These are phyloP conservation scores for Umimayanthus chanpuru DNA, from an alignment of 92 coral and sea anemone genomes.

Conservation along the genomic window DNA sequence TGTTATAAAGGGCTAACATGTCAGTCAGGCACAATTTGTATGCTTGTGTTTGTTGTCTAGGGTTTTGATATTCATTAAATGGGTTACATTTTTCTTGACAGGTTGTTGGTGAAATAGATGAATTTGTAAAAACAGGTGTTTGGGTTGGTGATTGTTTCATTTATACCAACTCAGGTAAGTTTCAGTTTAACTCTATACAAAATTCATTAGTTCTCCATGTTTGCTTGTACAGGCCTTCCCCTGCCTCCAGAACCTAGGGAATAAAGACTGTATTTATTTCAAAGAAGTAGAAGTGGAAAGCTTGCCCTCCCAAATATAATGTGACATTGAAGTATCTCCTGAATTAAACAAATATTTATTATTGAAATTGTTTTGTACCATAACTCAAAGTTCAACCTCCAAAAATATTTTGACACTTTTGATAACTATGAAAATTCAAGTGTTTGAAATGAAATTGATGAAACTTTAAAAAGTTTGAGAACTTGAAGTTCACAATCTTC, in stretches of 20 bases:
- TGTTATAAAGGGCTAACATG: too few species aligned
- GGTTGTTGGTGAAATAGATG: constrained; percentile 97
- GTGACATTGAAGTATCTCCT: background rate
- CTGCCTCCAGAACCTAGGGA: background rate
- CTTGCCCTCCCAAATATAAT: background rate
- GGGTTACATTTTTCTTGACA: constrained; percentile 22
- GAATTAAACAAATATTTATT: too few species aligned
- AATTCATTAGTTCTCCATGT: background rate
- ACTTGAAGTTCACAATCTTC: too few species aligned
- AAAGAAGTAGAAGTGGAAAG: background rate
- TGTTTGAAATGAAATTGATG: too few species aligned
- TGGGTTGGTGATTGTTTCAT: constrained; percentile 99
- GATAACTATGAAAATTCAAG: too few species aligned
- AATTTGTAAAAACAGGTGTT: constrained; percentile 89
- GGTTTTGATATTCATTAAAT: background rate
- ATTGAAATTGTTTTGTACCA: too few species aligned
- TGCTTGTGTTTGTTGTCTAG: too few species aligned
- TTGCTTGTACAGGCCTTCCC: background rate
- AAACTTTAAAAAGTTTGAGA: too few species aligned
- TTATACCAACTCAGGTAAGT: constrained; percentile 90
- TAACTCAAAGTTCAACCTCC: too few species aligned
- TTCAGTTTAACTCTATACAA: background rate
- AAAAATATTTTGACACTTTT: too few species aligned
- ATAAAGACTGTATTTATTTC: background rate
- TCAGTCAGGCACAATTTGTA: too few species aligned